A percentile compares a stretch with the other conserved stretches of the same genome.
phyloP scores from a whole-genome alignment of 2,888 invertebrate genomes.

The Cephus sareptanus region DNA sequence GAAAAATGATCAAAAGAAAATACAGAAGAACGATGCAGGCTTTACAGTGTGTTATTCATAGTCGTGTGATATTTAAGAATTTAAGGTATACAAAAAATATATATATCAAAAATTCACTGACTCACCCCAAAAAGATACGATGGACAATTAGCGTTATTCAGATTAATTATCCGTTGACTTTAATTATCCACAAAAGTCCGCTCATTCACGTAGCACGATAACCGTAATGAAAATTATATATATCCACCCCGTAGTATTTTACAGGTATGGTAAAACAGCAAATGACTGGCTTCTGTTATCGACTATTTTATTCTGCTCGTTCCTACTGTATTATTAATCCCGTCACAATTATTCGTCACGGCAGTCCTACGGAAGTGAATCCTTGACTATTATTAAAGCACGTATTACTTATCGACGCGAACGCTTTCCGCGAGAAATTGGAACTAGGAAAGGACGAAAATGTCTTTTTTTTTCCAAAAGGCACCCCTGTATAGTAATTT shows the following conservation, averaged over 20 bases:
- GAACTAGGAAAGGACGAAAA: not conserved
- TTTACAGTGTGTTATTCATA: not conserved
- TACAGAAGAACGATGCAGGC: conserved; percentile 13
- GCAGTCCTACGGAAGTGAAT: not conserved
- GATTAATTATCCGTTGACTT: not conserved
- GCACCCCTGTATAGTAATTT: not conserved
- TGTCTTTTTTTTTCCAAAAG: not conserved
- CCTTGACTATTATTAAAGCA: not conserved
- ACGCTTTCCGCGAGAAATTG: not conserved
- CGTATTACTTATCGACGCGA: not conserved
- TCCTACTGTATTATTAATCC: not conserved
- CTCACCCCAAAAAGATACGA: not conserved
- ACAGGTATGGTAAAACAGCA: not conserved
- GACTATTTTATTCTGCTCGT: not conserved
- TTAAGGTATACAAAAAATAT: not conserved
- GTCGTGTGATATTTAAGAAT: not conserved
- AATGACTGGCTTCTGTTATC: not conserved
- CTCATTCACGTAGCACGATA: not conserved
- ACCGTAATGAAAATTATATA: not conserved
- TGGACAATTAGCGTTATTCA: not conserved
- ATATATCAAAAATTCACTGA: not conserved
- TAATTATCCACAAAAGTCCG: not conserved
- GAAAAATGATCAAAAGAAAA: conserved; percentile 15
- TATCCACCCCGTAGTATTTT: not conserved
- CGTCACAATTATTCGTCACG: not conserved